A percentile compares a stretch with the other conserved stretches of the same genome.
These are phyloP conservation scores for Caenorhabditis afra DNA, from an alignment of 2,888 invertebrate genomes.

Conservation along the genomic window DNA sequence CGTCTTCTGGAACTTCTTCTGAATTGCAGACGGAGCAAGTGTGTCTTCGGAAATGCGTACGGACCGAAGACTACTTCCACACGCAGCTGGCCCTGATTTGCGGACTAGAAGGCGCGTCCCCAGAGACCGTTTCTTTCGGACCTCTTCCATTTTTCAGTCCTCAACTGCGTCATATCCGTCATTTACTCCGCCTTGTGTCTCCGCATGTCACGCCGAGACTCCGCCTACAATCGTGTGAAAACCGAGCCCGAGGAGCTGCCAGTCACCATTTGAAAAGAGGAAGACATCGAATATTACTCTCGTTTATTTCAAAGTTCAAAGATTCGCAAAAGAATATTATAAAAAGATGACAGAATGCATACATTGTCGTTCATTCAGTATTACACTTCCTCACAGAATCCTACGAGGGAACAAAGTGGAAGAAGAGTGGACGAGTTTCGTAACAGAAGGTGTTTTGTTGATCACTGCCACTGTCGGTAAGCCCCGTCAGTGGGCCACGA, in stretches of 20 bases:
- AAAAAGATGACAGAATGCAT: background rate
- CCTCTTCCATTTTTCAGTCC: conserved; percentile 23
- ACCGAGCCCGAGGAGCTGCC: conserved; percentile 38
- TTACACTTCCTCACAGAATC: conserved; percentile 2
- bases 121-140: background rate
- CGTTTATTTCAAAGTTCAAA: too few relatives aligned
- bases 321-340: background rate
- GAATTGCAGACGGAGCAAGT: conserved; percentile 43
- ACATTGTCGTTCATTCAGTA: conserved; percentile 1
- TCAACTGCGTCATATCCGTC: conserved; percentile 41
- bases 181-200: conserved; percentile 38
- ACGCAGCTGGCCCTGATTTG: conserved; percentile 40
- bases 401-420: background rate
- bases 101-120: conserved; percentile 35
- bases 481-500: conserved; percentile 31
- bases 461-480: conserved; percentile 10
- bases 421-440: background rate
- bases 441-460: background rate
- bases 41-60: conserved; percentile 41
- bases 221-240: conserved; percentile 37
- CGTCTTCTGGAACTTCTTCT: too few relatives aligned
- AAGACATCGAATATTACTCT: background rate
- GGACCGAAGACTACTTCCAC: conserved; percentile 52
- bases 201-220: conserved; percentile 26
- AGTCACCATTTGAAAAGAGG: conserved; percentile 28